Base-by-base conservation (phyloP, 53 echinoderm and acorn worm genomes). In the Actinopyga echinites region DNA sequence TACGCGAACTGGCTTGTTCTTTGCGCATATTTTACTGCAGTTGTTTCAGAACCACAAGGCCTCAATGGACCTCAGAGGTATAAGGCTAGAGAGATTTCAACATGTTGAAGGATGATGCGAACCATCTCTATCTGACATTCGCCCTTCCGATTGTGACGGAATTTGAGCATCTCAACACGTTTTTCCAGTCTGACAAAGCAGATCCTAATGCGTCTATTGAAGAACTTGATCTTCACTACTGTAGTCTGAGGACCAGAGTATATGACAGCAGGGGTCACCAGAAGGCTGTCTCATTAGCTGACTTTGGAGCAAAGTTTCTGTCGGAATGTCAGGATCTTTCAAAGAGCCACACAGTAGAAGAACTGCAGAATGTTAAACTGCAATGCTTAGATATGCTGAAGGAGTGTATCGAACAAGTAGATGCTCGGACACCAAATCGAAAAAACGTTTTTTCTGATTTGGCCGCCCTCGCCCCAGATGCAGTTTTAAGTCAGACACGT, bases 121-220 rank as follows among this genome's bases (percentile, higher is more conserved):
- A 83, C 66, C 49, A 42, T 30, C 25, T 83, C 15, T 83, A 83
- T 43, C 29, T 83, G 45, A 40, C 6, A 2, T 83, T 83, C 23
- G 83, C 53, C 2, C 20, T 52, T 7, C 83, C 65, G 30, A 65
- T 83, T 22, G 43, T 83, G 21, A 83, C 83, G 19, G 66, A 83
- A 30, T 83, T 83, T 66, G 83, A 83, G 28, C 64, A 24, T 24
- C 65, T 83, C 8, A 83, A 83, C 43, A 42, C 65, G 5, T 83
- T 83, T 15, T 83, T 83, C 37, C 83, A 83, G 52, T 34, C 83
- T 11, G 31, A 22, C 26, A 30, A 83, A 19, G 83, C 65, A 17
- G 66, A 83, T 36, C 83, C 83, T 13, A 9, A 64, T 42, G 83
- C 17, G 25, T 13, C 53, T 19, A 4, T 83, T 20, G 30, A 15